Evolutionary conservation across 2,113 vertebrate species (phyloP).

Genomic region (Catharus bicknelli): DNA sequence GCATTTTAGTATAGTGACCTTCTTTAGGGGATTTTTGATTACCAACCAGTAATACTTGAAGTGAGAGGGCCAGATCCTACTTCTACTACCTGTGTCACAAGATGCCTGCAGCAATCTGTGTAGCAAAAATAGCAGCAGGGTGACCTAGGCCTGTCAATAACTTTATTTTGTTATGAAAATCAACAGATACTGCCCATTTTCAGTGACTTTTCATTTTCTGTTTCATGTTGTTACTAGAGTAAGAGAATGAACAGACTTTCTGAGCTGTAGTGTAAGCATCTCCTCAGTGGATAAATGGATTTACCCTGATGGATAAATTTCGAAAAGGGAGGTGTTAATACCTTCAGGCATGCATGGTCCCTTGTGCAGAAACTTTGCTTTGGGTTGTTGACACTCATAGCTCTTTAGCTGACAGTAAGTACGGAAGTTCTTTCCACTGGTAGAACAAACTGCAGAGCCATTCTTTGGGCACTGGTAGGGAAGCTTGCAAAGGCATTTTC

Average conservation of each 20-base stretch:
- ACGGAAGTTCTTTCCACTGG: not conserved
- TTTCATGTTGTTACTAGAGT: not conserved
- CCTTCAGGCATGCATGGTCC: slow-evolving; percentile 56
- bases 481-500: slow-evolving; percentile 79
- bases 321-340: slow-evolving; percentile 10
- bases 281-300: not conserved
- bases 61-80: not conserved
- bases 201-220: not conserved
- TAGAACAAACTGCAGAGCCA: slow-evolving; percentile 62
- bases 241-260: not conserved
- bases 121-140: not conserved
- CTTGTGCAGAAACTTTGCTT: slow-evolving; percentile 65
- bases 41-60: not conserved
- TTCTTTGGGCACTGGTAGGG: slow-evolving; percentile 82
- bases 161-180: not conserved
- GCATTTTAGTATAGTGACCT: not conserved
- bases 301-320: not conserved
- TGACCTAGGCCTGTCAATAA: not conserved
- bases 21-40: not conserved
- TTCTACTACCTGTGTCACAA: not conserved
- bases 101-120: not conserved
- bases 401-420: slow-evolving; percentile 84
- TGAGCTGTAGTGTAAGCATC: not conserved
- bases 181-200: not conserved
- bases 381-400: slow-evolving; percentile 65